phyloP scores from a whole-genome alignment of 2,113 vertebrate species.

The Hemiprocne comata region DNA sequence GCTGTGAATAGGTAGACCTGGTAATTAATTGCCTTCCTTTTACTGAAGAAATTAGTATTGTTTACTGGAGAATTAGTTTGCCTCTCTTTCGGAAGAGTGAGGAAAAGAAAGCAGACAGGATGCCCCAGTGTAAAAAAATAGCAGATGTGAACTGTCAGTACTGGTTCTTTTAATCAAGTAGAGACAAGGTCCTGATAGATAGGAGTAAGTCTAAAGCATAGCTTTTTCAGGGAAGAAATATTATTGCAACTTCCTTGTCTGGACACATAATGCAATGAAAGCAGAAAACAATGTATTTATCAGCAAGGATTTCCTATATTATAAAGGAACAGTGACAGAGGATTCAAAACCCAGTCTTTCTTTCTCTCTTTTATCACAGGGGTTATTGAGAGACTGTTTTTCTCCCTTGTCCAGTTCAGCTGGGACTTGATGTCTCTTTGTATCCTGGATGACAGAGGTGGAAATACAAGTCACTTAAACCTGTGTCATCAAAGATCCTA shows the following conservation, averaged over 20 bases:
- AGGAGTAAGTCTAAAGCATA: neutral
- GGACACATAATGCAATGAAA: neutral
- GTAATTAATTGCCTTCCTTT: neutral
- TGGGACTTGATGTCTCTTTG: neutral
- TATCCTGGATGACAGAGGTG: neutral
- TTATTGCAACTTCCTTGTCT: neutral
- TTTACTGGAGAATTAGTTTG: neutral
- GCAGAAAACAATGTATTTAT: neutral
- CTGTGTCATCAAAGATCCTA: neutral
- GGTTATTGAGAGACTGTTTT: neutral
- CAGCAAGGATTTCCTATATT: neutral
- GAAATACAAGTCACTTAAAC: neutral
- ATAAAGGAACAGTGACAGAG: neutral
- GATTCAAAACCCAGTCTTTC: neutral
- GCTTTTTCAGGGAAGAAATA: neutral
- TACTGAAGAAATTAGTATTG: neutral
- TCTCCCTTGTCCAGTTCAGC: neutral
- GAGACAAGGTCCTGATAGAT: neutral
- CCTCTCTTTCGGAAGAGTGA: neutral
- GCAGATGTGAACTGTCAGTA: neutral
- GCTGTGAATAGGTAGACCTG: rapidly evolving
- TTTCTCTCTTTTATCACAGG: neutral
- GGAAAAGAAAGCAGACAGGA: neutral
- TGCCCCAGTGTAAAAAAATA: neutral
- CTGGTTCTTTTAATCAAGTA: neutral